These are phyloP conservation scores for Todiramphus saurophagus DNA, from an alignment of 2,113 vertebrate species.

Conservation along the genomic window DNA sequence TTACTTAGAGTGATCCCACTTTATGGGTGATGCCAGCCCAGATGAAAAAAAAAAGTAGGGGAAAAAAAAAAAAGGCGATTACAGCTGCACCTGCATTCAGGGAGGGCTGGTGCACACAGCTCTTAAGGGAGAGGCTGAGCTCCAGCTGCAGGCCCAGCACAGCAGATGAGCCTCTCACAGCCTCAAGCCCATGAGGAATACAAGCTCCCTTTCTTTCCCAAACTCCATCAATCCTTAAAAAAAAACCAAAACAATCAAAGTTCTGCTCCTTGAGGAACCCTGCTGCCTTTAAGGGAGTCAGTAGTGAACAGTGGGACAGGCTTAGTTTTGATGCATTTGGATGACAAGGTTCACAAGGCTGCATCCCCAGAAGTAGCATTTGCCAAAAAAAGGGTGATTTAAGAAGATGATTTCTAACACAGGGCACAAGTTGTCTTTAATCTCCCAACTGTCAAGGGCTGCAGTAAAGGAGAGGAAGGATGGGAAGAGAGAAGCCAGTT, in stretches of 20 bases:
- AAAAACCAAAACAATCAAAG: not conserved
- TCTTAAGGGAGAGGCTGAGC: rapidly evolving
- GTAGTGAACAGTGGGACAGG: not conserved
- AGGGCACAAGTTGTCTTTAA: not conserved
- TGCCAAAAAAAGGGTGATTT: not conserved
- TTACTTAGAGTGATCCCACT: not conserved
- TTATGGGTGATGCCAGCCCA: not conserved
- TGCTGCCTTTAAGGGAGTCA: not conserved
- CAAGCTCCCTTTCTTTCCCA: not conserved
- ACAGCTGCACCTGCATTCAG: not conserved
- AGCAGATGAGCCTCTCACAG: not conserved
- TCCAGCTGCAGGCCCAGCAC: not conserved
- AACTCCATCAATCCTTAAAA: not conserved
- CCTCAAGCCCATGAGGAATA: not conserved
- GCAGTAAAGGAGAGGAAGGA: not conserved
- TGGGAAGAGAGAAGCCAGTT: not conserved
- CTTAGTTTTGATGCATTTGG: not conserved
- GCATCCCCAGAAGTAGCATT: not conserved
- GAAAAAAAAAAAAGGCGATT: not conserved
- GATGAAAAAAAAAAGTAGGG: not conserved
- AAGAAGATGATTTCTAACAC: not conserved
- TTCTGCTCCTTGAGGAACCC: not conserved
- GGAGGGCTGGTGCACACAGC: not conserved
- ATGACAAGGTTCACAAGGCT: not conserved
- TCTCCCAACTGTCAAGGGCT: not conserved